Evolutionary conservation across 2,113 vertebrate genomes (phyloP), one percentile per base, ranked within the genome.

Genomic region (Antigone vipio): DNA sequence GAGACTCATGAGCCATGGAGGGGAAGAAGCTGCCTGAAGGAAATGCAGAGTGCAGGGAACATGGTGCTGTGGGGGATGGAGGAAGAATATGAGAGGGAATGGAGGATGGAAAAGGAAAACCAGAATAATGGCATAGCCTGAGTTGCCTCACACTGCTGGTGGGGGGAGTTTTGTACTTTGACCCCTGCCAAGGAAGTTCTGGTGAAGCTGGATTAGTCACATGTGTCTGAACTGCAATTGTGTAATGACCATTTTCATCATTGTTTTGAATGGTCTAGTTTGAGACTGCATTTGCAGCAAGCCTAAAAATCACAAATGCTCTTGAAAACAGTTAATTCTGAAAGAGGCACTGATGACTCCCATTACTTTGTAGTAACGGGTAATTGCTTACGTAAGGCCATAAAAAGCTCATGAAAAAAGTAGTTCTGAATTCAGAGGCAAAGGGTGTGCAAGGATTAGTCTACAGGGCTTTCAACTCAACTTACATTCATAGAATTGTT

Each of bases 1-100:
- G 52, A 38, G 27, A 34, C 18, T 80, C 19, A 7, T 32, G 55
- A 87, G 20, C 47, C 40, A 10, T 3, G 4, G 9, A 53, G 23
- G 20, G 27, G 12, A 27, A 79, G 60, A 67, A 17, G 38, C 35
- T 1, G 3, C 26, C 58, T 59, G 45, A 35, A 86, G 59, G 60
- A 86, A 92, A 80, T 9, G 20, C 27, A 64, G 30, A 5, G 15
- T 15, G 4, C 73, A 34, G 9, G 6, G 10, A 88, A 30, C 20
- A 42, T 0, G 0, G 12, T 53, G 34, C 15, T 86, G 14, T 34
- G 30, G 9, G 63, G 24, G 11, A 34, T 18, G 47, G n/a, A 24
- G 73, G 44, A 67, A 92, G 17, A 91, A n/a, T 22, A 64, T 9
- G 18, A 68, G 75, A 79, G 10, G 12, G 29, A 89, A 52, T 23